These are phyloP conservation scores for Tringa solitaria DNA, from an alignment of 2,113 vertebrate species.

Conservation along the genomic window DNA sequence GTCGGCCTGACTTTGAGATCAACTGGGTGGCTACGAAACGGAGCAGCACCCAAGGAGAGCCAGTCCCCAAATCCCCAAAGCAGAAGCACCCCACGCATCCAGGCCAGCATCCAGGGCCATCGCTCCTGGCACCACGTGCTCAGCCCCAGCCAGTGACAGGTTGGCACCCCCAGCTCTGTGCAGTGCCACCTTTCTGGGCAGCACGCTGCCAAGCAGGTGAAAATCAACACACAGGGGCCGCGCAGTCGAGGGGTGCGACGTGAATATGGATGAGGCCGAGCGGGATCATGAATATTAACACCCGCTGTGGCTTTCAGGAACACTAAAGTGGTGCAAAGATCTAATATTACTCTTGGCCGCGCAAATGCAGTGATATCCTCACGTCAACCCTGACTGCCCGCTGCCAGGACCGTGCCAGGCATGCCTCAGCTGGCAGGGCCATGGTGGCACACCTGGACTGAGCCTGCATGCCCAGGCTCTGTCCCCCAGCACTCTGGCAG, in stretches of 20 bases:
- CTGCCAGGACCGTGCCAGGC: neutral
- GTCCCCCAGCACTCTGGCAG: neutral
- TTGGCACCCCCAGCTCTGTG: neutral
- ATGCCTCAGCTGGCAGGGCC: neutral
- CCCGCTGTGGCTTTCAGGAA: constrained; percentile 65
- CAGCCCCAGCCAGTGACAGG: neutral
- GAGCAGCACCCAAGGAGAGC: neutral
- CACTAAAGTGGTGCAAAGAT: constrained; percentile 29
- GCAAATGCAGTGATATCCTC: neutral
- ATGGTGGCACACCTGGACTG: neutral
- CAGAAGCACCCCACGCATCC: neutral
- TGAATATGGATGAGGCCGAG: constrained; percentile 63
- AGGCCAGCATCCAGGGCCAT: neutral
- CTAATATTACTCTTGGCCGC: constrained; percentile 61
- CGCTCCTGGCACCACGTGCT: neutral
- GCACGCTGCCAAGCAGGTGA: neutral
- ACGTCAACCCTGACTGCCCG: neutral
- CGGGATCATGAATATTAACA: constrained; percentile 70
- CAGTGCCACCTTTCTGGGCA: neutral
- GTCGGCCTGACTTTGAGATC: neutral
- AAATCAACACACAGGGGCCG: neutral
- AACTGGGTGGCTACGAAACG: neutral
- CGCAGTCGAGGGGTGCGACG: neutral
- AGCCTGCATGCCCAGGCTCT: neutral
- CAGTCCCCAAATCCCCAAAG: neutral